These are phyloP conservation scores for Cheilinus undulatus DNA, from an alignment of 2,113 vertebrate species.

Conservation along the genomic window DNA sequence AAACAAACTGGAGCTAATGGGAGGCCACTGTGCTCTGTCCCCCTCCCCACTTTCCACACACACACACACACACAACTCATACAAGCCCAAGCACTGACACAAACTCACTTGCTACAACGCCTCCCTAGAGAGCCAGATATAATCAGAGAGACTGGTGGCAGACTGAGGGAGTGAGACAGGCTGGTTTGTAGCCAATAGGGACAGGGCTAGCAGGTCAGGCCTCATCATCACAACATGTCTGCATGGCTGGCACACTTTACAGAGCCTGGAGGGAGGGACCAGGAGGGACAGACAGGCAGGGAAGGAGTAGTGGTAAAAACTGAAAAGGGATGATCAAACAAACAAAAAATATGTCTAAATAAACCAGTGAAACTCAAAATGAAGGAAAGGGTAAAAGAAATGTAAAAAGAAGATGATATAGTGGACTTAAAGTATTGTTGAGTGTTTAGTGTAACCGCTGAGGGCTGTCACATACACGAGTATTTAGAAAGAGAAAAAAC, in stretches of 20 bases:
- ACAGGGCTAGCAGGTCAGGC: constrained; percentile 69
- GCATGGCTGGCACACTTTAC: constrained; percentile 57
- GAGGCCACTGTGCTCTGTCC: constrained; percentile 55
- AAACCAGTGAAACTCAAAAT: not conserved
- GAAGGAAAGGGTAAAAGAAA: not conserved
- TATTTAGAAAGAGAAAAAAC: constrained; percentile 14
- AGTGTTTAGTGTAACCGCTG: not conserved
- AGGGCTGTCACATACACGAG: not conserved
- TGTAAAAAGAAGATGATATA: too few species aligned
- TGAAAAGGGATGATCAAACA: not conserved
- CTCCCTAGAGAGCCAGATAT: constrained; percentile 79
- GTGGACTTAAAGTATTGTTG: too few species aligned
- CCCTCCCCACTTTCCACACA: constrained; percentile 12
- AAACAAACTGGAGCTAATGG: constrained; percentile 80
- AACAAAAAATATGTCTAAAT: not conserved
- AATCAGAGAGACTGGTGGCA: constrained; percentile 79
- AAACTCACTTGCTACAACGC: constrained; percentile 47
- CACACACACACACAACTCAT: constrained; percentile 1
- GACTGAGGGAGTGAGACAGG: constrained; percentile 56
- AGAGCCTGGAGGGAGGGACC: not conserved
- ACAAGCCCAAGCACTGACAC: constrained; percentile 1
- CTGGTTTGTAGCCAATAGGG: constrained; percentile 69
- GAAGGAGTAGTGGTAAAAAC: not conserved
- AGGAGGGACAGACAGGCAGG: not conserved
- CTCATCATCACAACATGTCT: constrained; percentile 73